These are phyloP conservation scores for Lasiurus borealis DNA, from an alignment of 2,113 vertebrate species.

Conservation along the genomic window DNA sequence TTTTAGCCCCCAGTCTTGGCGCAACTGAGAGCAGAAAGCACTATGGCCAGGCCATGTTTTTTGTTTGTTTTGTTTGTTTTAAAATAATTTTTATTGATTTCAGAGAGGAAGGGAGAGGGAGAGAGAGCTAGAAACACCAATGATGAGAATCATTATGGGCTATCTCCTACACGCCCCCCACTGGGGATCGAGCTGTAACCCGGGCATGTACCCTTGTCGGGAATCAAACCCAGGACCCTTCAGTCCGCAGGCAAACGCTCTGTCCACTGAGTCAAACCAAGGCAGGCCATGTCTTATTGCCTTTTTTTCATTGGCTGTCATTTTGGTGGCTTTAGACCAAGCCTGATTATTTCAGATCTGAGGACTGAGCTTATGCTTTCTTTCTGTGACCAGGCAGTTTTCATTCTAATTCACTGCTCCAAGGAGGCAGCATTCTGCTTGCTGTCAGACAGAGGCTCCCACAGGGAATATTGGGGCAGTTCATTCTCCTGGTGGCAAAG, in stretches of 20 bases:
- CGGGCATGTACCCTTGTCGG: no score
- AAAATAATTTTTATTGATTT: no score
- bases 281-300: not conserved
- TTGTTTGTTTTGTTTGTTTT: no score
- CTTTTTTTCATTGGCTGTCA: not conserved
- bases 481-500: not conserved
- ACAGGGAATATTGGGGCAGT: not conserved
- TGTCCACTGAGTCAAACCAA: no score
- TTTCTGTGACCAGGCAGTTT: not conserved
- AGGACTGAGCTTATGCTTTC: not conserved
- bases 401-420: not conserved
- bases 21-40: not conserved
- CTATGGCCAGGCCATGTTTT: not conserved
- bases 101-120: no score
- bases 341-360: not conserved
- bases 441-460: not conserved
- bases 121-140: no score
- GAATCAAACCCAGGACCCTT: no score
- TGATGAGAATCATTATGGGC: no score
- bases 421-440: not conserved
- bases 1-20: accelerated
- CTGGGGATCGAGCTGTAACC: no score
- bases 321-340: not conserved
- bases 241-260: no score
- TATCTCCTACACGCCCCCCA: no score